Evolutionary conservation across 2,113 vertebrate species (phyloP).

Genomic region (Pseudorhombus dupliciocellatus): DNA sequence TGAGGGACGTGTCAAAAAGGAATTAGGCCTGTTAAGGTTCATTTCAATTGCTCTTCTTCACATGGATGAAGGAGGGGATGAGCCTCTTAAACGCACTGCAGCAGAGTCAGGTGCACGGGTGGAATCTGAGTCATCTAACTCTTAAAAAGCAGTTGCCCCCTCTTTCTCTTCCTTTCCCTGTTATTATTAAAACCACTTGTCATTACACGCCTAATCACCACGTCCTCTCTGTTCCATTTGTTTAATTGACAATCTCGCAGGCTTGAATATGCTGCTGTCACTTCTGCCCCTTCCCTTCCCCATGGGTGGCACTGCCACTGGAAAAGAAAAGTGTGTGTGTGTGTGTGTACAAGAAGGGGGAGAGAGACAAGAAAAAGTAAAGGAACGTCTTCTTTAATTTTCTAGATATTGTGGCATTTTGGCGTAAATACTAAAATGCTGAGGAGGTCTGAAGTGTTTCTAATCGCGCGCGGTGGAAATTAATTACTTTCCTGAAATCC

Average conservation of each 20-base stretch:
- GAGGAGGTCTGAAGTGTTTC: constrained; percentile 76
- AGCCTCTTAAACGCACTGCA: not conserved
- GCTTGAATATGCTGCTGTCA: constrained; percentile 7
- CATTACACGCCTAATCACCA: constrained; percentile 9
- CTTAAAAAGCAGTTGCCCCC: not conserved
- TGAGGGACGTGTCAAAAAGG: not conserved
- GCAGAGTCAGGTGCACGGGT: not conserved
- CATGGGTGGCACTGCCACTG: constrained; percentile 47
- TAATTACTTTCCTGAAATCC: constrained; percentile 80
- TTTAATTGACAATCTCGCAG: constrained; percentile 32
- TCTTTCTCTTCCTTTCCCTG: not conserved
- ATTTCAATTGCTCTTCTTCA: not conserved
- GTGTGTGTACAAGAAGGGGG: not conserved
- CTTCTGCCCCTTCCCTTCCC: constrained; percentile 22
- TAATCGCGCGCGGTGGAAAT: constrained; percentile 77
- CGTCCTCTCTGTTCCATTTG: constrained; percentile 23
- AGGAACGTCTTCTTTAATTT: constrained; percentile 69
- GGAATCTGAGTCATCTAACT: not conserved
- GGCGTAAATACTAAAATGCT: constrained; percentile 67
- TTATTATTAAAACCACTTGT: not conserved
- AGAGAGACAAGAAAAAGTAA: constrained; percentile 38
- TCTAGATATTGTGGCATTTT: constrained; percentile 63
- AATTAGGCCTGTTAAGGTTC: not conserved
- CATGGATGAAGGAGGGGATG: not conserved
- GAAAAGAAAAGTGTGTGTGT: constrained; percentile 12